Conservation (phyloP, 2,113 vertebrate genomes). For the Merops nubicus region DNA sequence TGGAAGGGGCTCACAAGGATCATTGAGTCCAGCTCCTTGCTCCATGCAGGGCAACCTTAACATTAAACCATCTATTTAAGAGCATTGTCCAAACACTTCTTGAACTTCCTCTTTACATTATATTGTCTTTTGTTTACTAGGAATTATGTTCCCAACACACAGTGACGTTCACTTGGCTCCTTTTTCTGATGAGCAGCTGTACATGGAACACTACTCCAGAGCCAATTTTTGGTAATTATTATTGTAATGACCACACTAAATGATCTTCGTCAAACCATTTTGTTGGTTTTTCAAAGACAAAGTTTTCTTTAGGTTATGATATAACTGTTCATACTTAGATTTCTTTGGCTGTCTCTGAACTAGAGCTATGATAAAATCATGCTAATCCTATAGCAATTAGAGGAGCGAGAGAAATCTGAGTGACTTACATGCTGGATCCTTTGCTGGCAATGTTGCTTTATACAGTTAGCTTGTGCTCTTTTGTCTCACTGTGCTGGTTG, state of each 20-base stretch:
- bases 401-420: background rate
- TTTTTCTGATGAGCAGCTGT: constrained; percentile 85
- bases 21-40: background rate
- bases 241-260: background rate
- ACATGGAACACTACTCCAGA: constrained; percentile 79
- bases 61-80: background rate
- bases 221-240: constrained; percentile 81
- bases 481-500: background rate
- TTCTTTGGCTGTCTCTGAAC: background rate
- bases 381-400: background rate
- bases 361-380: background rate
- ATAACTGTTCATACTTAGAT: background rate
- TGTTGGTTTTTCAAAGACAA: background rate
- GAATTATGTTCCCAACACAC: constrained; percentile 82
- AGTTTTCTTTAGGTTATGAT: background rate
- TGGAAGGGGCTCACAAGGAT: background rate
- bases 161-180: constrained; percentile 83
- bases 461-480: background rate
- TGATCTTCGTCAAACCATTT: background rate
- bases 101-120: background rate
- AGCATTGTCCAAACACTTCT: background rate
- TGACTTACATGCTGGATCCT: background rate
- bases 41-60: background rate
- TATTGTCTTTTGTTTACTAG: constrained; percentile 64
- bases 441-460: background rate